Evolutionary conservation across 2,113 vertebrate species (phyloP).

Genomic region (Gracilinanus agilis): DNA sequence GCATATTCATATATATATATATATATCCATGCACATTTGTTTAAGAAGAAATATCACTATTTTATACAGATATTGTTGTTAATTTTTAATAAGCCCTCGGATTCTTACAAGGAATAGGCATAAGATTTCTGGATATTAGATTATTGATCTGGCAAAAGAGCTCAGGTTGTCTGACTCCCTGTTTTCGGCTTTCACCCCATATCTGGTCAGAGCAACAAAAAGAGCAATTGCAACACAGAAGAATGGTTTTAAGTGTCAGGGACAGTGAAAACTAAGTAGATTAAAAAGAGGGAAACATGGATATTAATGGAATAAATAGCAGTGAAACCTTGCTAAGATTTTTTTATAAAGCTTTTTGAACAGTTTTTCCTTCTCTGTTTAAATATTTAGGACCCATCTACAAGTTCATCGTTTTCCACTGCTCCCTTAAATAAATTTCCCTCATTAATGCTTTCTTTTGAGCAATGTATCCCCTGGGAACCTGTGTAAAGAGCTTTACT

Average conservation of each 20-base stretch:
- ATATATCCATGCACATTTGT: background rate
- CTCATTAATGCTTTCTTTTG: constrained; percentile 40
- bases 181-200: background rate
- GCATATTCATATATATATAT: background rate
- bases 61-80: no score
- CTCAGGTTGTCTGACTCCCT: background rate
- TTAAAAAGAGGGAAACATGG: background rate
- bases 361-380: background rate
- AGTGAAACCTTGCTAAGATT: background rate
- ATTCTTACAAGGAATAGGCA: background rate
- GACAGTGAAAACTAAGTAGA: background rate
- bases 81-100: no score
- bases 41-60: no score
- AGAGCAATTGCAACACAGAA: background rate
- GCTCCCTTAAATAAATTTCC: constrained; percentile 48
- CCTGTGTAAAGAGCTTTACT: background rate
- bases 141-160: background rate
- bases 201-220: background rate
- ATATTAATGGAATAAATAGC: background rate
- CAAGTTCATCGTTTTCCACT: constrained; percentile 34
- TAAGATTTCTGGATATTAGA: background rate
- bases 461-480: background rate
- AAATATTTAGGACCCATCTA: background rate
- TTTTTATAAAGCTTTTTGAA: background rate
- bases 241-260: background rate